Evolutionary conservation across 1,140 invertebrate genomes (phyloP), one percentile per base, ranked within the genome.

Genomic region (Chrysoperla carnea): DNA sequence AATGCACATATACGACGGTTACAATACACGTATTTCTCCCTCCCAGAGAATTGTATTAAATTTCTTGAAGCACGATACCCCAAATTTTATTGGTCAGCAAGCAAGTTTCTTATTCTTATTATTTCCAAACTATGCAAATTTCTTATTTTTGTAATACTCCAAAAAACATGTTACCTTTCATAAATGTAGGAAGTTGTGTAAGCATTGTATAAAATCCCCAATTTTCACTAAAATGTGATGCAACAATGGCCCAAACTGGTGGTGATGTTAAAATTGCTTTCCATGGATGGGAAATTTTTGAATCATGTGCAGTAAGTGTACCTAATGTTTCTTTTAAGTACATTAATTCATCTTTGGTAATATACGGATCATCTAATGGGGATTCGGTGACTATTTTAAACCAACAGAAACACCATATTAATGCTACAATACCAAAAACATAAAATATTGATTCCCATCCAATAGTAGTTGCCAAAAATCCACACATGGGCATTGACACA

Each of bases 121-220:
- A n/a, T n/a, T n/a, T n/a, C n/a, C n/a, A n/a, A n/a, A n/a, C n/a
- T n/a, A n/a, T n/a, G n/a, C n/a, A n/a, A 23, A 15, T 23, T 33
- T 37, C 31, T 45, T 35, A 38, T 40, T 23, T 23, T 29, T 29
- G n/a, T 12, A 14, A 8, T 28, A 1, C 6, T 37, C n/a, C 13
- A 17, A 50, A 41, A 23, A 23, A 23, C 5, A n/a, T n/a, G n/a
- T 50, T 53, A 84, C 83, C 81, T 66, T 75, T 84, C 72, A 96
- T 81, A 60, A 90, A 96, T 31, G 81, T 88, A 4, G 91, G 91
- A 28, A 95, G 62, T 51, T 88, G 82, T 0, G 88, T 92, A 0
- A 93, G 68, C 56, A 92, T 70, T 0, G 87, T 93, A 56, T 94
- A 94, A 62, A 93, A 92, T 11, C 89, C 90, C 90, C 90, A 95